phyloP scores from a whole-genome alignment of 2,797 vertebrate species.

The Trachops cirrhosus region DNA sequence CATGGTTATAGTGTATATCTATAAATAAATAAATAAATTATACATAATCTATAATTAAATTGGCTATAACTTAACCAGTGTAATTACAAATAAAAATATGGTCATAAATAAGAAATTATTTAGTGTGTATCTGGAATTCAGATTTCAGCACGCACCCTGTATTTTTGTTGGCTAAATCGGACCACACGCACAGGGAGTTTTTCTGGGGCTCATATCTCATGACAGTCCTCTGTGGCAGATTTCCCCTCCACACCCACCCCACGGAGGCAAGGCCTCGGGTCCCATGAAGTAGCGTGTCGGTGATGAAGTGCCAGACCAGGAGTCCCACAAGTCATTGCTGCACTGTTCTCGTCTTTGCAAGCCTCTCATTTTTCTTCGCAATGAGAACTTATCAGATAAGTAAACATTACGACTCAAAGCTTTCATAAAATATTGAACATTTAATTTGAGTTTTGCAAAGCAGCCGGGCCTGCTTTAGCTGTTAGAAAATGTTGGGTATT shows the following conservation, averaged over 20 bases:
- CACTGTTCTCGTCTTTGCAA: not conserved
- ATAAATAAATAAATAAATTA: too few species aligned
- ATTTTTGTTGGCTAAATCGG: not conserved
- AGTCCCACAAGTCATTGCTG: not conserved
- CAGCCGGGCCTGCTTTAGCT: not conserved
- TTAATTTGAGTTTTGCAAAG: conserved; percentile 64
- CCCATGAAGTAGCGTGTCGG: not conserved
- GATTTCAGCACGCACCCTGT: not conserved
- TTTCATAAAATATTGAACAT: conserved; percentile 69
- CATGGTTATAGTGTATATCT: not conserved
- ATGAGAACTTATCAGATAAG: conserved; percentile 37
- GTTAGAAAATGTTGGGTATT: conserved; percentile 47
- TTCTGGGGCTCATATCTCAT: not conserved
- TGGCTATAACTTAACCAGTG: too few species aligned
- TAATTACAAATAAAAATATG: too few species aligned
- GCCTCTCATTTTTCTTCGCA: not conserved
- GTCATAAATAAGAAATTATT: not conserved
- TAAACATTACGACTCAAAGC: conserved; percentile 48
- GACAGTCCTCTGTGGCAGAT: not conserved
- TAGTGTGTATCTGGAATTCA: not conserved
- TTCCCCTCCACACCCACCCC: not conserved
- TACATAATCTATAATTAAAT: too few species aligned
- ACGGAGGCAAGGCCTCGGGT: not conserved
- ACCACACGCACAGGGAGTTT: not conserved
- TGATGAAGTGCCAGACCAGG: not conserved